Conservation (phyloP, 2,888 invertebrate genomes). For the Pimpla rufipes region DNA sequence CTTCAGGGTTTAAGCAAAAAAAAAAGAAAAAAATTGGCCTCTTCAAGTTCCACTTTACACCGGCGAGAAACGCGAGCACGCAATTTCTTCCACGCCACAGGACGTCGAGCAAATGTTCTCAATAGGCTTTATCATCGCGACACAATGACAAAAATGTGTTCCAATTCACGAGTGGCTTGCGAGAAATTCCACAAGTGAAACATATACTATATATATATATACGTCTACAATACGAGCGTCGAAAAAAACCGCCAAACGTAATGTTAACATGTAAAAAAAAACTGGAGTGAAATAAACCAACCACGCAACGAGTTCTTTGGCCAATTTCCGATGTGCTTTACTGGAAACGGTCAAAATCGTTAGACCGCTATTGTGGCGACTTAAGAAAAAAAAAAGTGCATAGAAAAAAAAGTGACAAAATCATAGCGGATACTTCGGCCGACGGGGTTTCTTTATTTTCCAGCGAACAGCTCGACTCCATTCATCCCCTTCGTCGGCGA, state of each 20-base stretch:
- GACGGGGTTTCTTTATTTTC: background rate
- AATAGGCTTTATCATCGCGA: background rate
- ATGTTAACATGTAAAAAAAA: background rate
- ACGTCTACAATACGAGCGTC: background rate
- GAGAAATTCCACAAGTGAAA: background rate
- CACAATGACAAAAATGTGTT: background rate
- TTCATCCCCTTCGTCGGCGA: background rate
- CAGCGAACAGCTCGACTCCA: background rate
- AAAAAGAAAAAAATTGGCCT: background rate
- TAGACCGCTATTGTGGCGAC: conserved; percentile 10
- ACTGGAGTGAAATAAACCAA: background rate
- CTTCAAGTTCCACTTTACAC: background rate
- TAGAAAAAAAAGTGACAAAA: background rate
- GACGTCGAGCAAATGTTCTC: background rate
- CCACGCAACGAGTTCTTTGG: background rate
- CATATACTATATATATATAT: background rate
- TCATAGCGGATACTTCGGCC: background rate
- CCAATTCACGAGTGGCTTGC: too few species aligned
- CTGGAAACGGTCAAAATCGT: conserved; percentile 19
- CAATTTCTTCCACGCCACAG: background rate
- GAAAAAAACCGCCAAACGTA: conserved; percentile 10
- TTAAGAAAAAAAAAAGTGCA: background rate
- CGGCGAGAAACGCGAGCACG: background rate
- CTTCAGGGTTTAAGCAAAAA: too few species aligned
- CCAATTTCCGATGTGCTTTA: background rate